Percentiles rank a stretch among this genome's conserved stretches.
Evolutionary conservation across 2,113 vertebrate species (phyloP).

Genomic region (Caretta caretta): DNA sequence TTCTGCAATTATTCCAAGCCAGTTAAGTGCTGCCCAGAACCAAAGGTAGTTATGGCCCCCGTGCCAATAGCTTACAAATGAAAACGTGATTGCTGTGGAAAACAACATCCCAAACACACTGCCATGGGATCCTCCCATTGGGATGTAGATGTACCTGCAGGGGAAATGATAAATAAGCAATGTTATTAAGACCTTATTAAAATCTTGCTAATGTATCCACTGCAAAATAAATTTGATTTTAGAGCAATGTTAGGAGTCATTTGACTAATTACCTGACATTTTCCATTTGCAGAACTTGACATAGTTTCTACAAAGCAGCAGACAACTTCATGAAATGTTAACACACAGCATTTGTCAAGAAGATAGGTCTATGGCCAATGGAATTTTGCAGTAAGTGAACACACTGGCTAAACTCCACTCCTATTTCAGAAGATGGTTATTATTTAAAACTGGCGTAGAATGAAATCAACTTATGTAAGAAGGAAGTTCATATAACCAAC

Average conservation of each 20-base stretch:
- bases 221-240: neutral
- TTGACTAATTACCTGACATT: conserved; percentile 3
- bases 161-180: conserved; percentile 40
- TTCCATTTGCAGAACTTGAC: neutral
- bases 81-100: conserved; percentile 90
- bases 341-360: neutral
- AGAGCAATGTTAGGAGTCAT: neutral
- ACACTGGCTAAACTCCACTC: neutral
- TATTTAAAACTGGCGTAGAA: neutral
- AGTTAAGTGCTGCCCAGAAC: conserved; percentile 94
- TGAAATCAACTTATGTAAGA: neutral
- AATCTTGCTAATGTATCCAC: neutral
- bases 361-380: neutral
- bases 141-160: conserved; percentile 94
- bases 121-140: conserved; percentile 89
- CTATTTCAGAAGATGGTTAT: neutral
- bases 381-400: neutral
- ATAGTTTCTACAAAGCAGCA: conserved; percentile 5
- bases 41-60: conserved; percentile 92
- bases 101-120: conserved; percentile 83
- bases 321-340: neutral
- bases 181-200: neutral
- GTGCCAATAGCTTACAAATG: conserved; percentile 95
- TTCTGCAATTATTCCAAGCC: conserved; percentile 90
- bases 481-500: neutral